phyloP scores from a whole-genome alignment of 2,888 invertebrate species.

The Norana najaformis region DNA sequence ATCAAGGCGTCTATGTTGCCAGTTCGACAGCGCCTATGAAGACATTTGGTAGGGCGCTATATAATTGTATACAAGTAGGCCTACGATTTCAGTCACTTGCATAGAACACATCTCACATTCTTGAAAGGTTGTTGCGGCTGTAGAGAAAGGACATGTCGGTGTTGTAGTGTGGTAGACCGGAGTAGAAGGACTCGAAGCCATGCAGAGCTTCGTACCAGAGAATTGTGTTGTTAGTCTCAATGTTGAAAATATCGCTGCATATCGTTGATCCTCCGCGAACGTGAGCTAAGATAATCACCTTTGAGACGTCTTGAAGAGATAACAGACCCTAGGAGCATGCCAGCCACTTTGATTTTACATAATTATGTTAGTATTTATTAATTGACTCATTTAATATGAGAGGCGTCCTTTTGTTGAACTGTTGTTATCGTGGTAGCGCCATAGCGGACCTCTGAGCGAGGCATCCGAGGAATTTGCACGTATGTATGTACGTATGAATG shows the following conservation, averaged over 20 bases:
- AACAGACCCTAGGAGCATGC: too few species aligned
- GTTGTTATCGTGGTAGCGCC: too few species aligned
- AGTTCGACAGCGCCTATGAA: too few species aligned
- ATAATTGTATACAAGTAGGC: not conserved
- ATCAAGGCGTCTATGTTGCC: too few species aligned
- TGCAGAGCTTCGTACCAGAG: conserved; percentile 14
- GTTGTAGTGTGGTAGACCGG: not conserved
- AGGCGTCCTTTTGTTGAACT: too few species aligned
- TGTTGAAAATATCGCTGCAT: conserved; percentile 9
- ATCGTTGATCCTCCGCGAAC: not conserved
- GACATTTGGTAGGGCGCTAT: too few species aligned
- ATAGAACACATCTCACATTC: not conserved
- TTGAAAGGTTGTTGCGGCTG: not conserved
- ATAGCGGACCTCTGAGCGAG: too few species aligned
- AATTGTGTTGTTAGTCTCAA: not conserved
- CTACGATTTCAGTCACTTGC: not conserved
- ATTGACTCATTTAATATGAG: too few species aligned
- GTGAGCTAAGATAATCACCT: not conserved
- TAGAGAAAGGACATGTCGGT: not conserved
- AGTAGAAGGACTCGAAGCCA: not conserved
- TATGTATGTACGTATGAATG: too few species aligned
- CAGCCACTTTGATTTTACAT: too few species aligned
- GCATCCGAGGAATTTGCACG: too few species aligned
- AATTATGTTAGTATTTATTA: too few species aligned
- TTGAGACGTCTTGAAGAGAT: not conserved